phyloP scores from a whole-genome alignment of 2,888 invertebrate genomes.

The Zaprionus lineosus region DNA sequence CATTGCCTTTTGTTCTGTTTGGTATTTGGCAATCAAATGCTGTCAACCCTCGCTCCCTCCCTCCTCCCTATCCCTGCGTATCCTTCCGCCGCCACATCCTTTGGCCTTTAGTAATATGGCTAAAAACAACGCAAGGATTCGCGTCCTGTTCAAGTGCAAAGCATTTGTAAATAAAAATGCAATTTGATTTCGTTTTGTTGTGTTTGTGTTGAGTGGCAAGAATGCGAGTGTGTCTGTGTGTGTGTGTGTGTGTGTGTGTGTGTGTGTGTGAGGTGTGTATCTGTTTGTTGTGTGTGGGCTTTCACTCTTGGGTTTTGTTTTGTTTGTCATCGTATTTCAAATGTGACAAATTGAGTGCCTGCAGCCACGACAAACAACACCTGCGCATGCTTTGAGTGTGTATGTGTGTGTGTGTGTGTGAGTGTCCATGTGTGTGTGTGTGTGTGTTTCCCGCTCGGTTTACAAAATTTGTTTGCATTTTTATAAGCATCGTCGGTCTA shows the following conservation, averaged over 20 bases:
- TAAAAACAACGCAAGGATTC: conserved; percentile 47
- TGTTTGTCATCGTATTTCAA: conserved; percentile 75
- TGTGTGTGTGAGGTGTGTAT: conserved; percentile 16
- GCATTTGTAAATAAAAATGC: conserved; percentile 79
- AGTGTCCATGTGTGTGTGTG: conserved; percentile 6
- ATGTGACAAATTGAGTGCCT: conserved; percentile 76
- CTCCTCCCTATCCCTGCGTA: neutral
- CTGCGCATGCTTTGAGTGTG: no score
- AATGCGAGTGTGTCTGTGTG: no score
- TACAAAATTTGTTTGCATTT: conserved; percentile 73
- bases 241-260: no score
- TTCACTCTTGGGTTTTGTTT: conserved; percentile 29
- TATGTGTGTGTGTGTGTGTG: conserved; percentile 22
- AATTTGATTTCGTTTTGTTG: conserved; percentile 74
- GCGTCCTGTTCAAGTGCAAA: conserved; percentile 58
- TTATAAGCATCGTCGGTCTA: conserved; percentile 69
- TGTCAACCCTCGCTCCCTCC: conserved; percentile 18
- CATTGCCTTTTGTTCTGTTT: conserved; percentile 14
- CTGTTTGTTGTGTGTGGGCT: conserved; percentile 7
- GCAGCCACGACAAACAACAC: conserved; percentile 49
- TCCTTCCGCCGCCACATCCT: neutral
- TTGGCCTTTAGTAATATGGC: conserved; percentile 17
- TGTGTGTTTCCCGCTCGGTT: conserved; percentile 12
- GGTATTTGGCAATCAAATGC: conserved; percentile 25
- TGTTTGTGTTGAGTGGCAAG: no score